These are phyloP conservation scores for Archips crataeganus DNA, from an alignment of 2,888 invertebrate genomes.

Conservation along the genomic window DNA sequence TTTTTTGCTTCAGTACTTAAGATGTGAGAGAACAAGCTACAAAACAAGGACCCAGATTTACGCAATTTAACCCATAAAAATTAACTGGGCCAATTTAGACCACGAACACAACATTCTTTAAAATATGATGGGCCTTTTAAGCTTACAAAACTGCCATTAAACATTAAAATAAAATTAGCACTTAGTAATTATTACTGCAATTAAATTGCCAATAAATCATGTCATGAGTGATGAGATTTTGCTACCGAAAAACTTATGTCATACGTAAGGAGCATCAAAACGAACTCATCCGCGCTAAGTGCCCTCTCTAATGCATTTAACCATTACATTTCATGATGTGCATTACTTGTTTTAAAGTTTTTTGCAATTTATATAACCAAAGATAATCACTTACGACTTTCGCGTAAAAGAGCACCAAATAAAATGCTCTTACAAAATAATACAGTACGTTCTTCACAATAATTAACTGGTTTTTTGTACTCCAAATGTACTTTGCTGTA, in stretches of 20 bases:
- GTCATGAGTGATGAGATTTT: not conserved
- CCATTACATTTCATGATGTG: conserved; percentile 30
- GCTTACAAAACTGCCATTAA: not conserved
- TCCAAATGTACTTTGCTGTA: conserved; percentile 21
- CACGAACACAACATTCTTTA: not conserved
- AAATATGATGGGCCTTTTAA: not conserved
- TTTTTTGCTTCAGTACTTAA: too few species aligned
- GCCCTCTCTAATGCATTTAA: conserved; percentile 24
- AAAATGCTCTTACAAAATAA: conserved; percentile 1
- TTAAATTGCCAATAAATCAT: not conserved
- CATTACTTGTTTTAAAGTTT: conserved; percentile 39
- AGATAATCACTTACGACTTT: conserved; percentile 17
- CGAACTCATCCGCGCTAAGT: not conserved
- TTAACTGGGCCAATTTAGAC: too few species aligned
- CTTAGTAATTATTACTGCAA: not conserved
- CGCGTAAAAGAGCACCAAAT: not conserved
- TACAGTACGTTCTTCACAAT: conserved; percentile 17
- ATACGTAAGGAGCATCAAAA: conserved; percentile 18
- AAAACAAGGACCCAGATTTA: too few species aligned
- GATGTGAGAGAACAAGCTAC: too few species aligned
- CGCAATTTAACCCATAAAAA: too few species aligned
- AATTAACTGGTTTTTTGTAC: conserved; percentile 23
- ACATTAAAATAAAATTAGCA: not conserved
- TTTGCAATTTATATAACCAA: conserved; percentile 29
- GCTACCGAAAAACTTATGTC: conserved; percentile 24